Evolutionary conservation across 2,113 vertebrate species (phyloP).

Genomic region (Macquaria australasica): DNA sequence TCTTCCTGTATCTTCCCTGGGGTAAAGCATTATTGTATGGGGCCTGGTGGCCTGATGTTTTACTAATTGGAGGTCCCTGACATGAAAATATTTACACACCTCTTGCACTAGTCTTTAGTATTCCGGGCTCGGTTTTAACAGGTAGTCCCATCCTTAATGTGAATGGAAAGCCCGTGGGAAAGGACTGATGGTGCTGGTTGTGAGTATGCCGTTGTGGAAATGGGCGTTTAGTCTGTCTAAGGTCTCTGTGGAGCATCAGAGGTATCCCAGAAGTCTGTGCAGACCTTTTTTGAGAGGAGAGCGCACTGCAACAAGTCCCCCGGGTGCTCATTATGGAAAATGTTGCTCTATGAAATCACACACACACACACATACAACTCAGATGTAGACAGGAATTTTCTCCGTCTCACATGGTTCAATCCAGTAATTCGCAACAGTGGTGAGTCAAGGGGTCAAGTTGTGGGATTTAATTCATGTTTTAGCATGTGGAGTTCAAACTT

Average conservation of each 20-base stretch:
- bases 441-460: conserved; percentile 30
- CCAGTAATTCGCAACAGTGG: conserved; percentile 1
- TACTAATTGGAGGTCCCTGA: conserved; percentile 36
- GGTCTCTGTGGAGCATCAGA: conserved; percentile 43
- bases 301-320: conserved; percentile 45
- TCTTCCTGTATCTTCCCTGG: neutral
- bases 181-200: neutral
- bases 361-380: conserved; percentile 13
- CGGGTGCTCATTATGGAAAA: conserved; percentile 70
- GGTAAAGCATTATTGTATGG: neutral
- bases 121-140: neutral
- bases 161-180: conserved; percentile 19
- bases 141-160: neutral
- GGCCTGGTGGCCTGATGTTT: neutral
- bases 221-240: conserved; percentile 42
- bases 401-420: conserved; percentile 26
- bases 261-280: conserved; percentile 63
- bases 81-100: conserved; percentile 27
- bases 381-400: conserved; percentile 24
- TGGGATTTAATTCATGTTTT: conserved; percentile 4
- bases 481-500: conserved; percentile 12
- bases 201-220: conserved; percentile 59
- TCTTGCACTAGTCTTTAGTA: neutral
- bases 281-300: conserved; percentile 39
- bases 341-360: conserved; percentile 6